Evolutionary conservation across 2,113 vertebrate genomes (phyloP).

Genomic region (Reinhardtius hippoglossoides): DNA sequence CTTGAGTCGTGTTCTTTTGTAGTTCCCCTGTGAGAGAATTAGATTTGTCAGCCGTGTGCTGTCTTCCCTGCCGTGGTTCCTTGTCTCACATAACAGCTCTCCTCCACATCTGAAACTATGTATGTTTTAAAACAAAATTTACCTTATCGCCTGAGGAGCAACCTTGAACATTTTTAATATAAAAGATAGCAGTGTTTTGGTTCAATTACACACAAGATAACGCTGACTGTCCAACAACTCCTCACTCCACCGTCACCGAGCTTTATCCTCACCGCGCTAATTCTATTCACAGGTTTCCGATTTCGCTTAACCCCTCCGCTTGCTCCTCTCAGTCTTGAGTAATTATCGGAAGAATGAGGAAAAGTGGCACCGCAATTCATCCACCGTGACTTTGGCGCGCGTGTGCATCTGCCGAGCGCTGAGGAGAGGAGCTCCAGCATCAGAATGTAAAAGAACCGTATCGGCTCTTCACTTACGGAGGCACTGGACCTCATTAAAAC

Average conservation of each 20-base stretch:
- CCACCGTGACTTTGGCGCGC: slow-evolving; percentile 34
- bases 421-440: slow-evolving; percentile 31
- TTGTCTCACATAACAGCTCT: slow-evolving; percentile 26
- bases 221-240: slow-evolving; percentile 50
- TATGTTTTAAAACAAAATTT: slow-evolving; percentile 23
- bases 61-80: slow-evolving; percentile 18
- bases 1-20: slow-evolving; percentile 30
- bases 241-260: slow-evolving; percentile 24
- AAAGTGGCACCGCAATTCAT: slow-evolving; percentile 36
- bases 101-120: slow-evolving; percentile 25
- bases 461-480: slow-evolving; percentile 45
- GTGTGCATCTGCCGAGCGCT: slow-evolving; percentile 40
- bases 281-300: slow-evolving; percentile 43
- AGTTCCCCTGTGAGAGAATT: slow-evolving; percentile 41
- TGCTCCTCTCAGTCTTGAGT: slow-evolving; percentile 51
- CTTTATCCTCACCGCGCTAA: slow-evolving; percentile 37
- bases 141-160: slow-evolving; percentile 17
- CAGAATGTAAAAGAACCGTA: slow-evolving; percentile 58
- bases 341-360: slow-evolving; percentile 52
- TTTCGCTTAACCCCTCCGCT: slow-evolving; percentile 44
- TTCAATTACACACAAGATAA: slow-evolving; percentile 40
- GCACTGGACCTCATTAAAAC: slow-evolving; percentile 75
- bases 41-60: slow-evolving; percentile 44
- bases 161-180: slow-evolving; percentile 39
- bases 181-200: slow-evolving; percentile 43